Evolutionary conservation across 2,797 vertebrate genomes (phyloP), one percentile per base, ranked within the genome.

Genomic region (Leuciscus waleckii): DNA sequence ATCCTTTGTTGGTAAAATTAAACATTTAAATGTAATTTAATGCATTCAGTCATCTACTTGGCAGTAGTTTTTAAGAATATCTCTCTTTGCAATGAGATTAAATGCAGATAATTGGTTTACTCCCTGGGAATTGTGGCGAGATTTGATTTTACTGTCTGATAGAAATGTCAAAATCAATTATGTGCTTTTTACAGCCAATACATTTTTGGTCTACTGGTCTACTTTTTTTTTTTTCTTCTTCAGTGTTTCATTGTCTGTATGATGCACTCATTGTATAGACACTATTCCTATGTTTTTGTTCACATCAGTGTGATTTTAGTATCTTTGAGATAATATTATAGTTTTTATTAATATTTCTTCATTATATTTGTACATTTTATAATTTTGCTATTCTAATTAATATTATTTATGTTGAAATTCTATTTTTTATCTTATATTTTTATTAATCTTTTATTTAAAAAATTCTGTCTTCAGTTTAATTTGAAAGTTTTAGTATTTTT

Each of bases 61-160:
- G 17, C 9, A 51, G 49, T 23, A 4, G 49, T 37, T 35, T 74
- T 54, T 35, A 51, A 35, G 5, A 35, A 9, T 37, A n/a, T 35
- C 4, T 56, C 11, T 37, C 19, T 37, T 56, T 56, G 49, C 21
- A 76, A 5, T 56, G 13, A n/a, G 49, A 23, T 56, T 37, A 8
- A 76, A 75, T 29, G 7, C 19, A 13, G 19, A 75, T 35, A 14
- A 56, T 37, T 76, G 49, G 4, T 37, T 74, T 56, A 23, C 74
- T 37, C 3, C 7, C 21, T 37, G 49, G 49, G 56, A 76, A 23
- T 76, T 76, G 73, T 76, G 49, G 49, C 1, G 10, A 56, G 51
- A 76, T 76, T 76, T 37, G 29, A 76, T 75, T 54, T 54, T 14
- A 13, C 49, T 14, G 49, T 75, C 49, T 76, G 29, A 54, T 75